Conservation (phyloP, 2,797 vertebrate genomes). For the Delichon dasypus region DNA sequence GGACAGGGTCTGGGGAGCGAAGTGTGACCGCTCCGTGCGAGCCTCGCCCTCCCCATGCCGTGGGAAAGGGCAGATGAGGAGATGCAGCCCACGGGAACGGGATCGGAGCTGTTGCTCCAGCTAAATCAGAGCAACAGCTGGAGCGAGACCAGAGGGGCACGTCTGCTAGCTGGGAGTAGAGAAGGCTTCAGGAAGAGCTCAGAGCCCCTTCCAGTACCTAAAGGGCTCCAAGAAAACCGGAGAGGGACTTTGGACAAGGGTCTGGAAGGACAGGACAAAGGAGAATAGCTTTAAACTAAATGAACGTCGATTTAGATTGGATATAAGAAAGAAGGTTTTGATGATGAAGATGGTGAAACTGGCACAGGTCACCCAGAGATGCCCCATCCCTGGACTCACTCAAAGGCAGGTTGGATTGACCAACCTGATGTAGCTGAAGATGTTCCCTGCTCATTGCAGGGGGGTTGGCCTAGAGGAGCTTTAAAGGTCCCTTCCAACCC, state of each 20-base stretch:
- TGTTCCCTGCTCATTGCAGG: neutral
- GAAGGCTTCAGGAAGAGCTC: neutral
- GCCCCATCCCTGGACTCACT: neutral
- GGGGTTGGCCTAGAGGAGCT: neutral
- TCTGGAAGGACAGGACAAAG: neutral
- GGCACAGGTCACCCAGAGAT: neutral
- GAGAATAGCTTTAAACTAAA: neutral
- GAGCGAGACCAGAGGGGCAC: neutral
- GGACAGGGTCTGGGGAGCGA: fast-evolving
- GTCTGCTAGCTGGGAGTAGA: neutral
- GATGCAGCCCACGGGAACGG: fast-evolving
- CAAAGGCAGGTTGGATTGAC: neutral
- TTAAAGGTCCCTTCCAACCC: neutral
- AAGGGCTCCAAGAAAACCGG: neutral
- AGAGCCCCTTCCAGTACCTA: neutral
- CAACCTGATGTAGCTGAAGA: neutral
- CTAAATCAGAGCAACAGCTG: neutral
- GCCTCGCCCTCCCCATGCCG: fast-evolving
- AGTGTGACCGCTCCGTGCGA: fast-evolving
- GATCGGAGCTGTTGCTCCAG: neutral
- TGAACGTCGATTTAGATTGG: neutral
- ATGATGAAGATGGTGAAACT: neutral
- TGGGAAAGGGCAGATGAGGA: neutral
- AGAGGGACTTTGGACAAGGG: neutral
- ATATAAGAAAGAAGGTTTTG: neutral